These are phyloP conservation scores for Ips typographus DNA, from an alignment of 1,140 invertebrate species.

Conservation along the genomic window DNA sequence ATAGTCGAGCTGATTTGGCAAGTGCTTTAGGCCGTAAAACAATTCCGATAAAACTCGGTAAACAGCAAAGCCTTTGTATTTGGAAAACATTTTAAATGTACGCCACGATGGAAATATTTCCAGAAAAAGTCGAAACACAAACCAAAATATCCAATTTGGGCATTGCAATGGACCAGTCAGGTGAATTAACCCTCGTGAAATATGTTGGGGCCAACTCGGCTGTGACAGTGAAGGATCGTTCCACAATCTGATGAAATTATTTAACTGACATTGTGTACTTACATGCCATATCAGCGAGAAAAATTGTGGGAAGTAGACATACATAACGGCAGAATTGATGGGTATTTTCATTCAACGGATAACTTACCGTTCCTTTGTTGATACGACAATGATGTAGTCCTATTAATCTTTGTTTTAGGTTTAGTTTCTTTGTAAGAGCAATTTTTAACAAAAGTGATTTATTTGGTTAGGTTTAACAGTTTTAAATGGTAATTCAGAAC, in stretches of 20 bases:
- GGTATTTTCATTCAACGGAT: background rate
- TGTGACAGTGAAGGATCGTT: constrained; percentile 43
- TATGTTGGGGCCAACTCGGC: constrained; percentile 37
- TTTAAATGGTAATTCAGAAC: no score
- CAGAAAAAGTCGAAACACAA: no score
- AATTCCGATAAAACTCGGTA: no score
- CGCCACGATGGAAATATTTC: no score
- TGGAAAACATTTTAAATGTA: no score
- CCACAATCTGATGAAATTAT: constrained; percentile 44
- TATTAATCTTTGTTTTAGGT: no score
- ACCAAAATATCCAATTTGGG: constrained; percentile 12
- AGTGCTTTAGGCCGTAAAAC: background rate
- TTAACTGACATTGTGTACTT: constrained; percentile 34
- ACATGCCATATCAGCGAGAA: constrained; percentile 19
- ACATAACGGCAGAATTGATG: background rate
- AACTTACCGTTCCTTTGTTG: no score
- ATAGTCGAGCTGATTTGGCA: background rate
- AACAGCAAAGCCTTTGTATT: no score
- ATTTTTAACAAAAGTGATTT: no score
- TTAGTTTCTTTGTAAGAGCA: no score
- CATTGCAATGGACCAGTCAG: constrained; percentile 38
- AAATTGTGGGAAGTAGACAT: background rate
- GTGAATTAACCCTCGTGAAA: constrained; percentile 45
- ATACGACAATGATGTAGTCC: no score
- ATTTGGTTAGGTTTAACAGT: no score